These are phyloP conservation scores for Eupithecia inturbata DNA, from an alignment of 2,888 invertebrate species.

Conservation along the genomic window DNA sequence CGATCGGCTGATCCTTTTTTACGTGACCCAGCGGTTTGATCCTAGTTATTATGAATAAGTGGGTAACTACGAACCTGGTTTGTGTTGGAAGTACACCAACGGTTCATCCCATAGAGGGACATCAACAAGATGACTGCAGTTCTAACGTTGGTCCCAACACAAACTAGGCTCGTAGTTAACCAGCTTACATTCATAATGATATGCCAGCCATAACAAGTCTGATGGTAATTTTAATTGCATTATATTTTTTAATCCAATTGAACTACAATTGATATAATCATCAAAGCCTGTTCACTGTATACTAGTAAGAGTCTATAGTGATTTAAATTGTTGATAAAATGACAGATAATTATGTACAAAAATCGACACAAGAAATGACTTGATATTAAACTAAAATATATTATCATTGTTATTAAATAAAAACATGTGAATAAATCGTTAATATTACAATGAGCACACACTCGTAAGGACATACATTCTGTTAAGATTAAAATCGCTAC, in stretches of 20 bases:
- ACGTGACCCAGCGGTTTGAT: not conserved
- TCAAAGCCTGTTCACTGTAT: not conserved
- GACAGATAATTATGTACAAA: not conserved
- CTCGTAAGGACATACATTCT: conserved; percentile 11
- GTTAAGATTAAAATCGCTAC: conserved; percentile 24
- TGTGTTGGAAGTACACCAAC: not conserved
- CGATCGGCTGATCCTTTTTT: not conserved
- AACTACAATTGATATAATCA: not conserved
- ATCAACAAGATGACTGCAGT: not conserved
- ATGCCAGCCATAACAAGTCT: not conserved
- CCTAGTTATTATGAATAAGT: not conserved
- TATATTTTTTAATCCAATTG: not conserved
- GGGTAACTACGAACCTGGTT: not conserved
- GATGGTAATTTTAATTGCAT: not conserved
- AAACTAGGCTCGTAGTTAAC: not conserved
- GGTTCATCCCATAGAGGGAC: not conserved
- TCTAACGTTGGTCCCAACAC: not conserved
- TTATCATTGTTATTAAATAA: conserved; percentile 26
- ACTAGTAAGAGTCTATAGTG: not conserved
- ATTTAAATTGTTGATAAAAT: conserved; percentile 1
- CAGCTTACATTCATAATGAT: not conserved
- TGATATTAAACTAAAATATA: conserved; percentile 19
- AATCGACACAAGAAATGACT: not conserved
- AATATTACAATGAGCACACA: conserved; percentile 23
- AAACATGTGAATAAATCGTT: conserved; percentile 20